A percentile compares a stretch with the other conserved stretches of the same genome.
phyloP scores from a whole-genome alignment of 2,113 vertebrate genomes.

The Rattus rattus region DNA sequence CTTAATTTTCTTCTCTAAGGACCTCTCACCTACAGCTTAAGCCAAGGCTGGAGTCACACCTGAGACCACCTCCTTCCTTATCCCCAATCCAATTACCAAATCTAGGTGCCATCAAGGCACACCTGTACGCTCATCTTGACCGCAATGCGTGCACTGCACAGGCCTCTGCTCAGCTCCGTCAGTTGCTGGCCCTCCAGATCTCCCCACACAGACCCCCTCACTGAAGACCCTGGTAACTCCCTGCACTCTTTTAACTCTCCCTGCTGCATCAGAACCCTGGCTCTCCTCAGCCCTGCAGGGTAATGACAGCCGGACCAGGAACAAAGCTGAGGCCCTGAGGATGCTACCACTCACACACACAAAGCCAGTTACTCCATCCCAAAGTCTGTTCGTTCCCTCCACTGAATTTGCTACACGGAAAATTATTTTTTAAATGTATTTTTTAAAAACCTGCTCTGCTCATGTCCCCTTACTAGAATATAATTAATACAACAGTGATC shows the following conservation, averaged over 20 bases:
- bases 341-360: background rate
- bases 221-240: background rate
- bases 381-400: background rate
- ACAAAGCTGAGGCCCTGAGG: background rate
- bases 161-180: background rate
- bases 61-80: background rate
- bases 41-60: background rate
- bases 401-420: background rate
- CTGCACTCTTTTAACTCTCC: background rate
- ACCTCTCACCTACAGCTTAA: background rate
- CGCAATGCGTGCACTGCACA: background rate
- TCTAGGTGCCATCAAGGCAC: background rate
- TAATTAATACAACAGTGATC: background rate
- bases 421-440: background rate
- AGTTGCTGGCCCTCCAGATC: background rate
- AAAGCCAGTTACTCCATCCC: background rate
- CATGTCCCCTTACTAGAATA: background rate
- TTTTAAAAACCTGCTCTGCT: background rate
- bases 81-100: background rate
- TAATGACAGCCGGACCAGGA: background rate
- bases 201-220: background rate
- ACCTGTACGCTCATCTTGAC: background rate
- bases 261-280: background rate
- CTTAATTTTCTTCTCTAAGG: background rate
- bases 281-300: background rate